Evolutionary conservation across 2,113 vertebrate genomes (phyloP), one percentile per base, ranked within the genome.

Genomic region (Stercorarius parasiticus): DNA sequence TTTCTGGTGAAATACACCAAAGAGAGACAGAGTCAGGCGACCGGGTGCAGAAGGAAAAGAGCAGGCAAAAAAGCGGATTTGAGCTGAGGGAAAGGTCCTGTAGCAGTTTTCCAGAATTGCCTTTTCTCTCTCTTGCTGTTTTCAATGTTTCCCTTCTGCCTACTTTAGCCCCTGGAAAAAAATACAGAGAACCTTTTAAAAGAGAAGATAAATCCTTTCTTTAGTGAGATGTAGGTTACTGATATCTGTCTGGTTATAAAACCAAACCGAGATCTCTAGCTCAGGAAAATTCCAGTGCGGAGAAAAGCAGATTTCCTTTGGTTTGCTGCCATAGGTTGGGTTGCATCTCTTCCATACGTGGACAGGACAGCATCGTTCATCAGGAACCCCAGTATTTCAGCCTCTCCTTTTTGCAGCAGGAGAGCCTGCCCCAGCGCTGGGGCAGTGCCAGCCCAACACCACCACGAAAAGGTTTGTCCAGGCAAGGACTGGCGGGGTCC

Each of bases 201-300:
- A 67, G 61, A 86, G 77, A 72, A 81, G 59, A 94, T 76, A 93
- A 96, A 94, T 87, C 81, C 77, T 72, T 94, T 79, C 62, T 87
- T 79, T 87, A 94, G 70, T 66, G 86, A 92, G 77, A 91, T 92
- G 81, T 86, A 89, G 84, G 89, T 94, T 92, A 96, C 49, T 80
- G 91, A 96, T 97, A 89, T 45, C 42, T 90, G 77, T 34, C 81
- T 94, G 55, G 78, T 86, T 95, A 84, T 93, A 80, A 97, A 95
- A 95, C 27, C 66, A 71, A 82, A 29, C 34, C 0, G 3, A 82
- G 40, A 45, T 72, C 15, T 79, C 34, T 45, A 82, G 62, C 77
- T 92, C 40, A 53, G 95, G 73, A 96, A 93, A 94, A 90, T 79
- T 95, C 66, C 83, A 84, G 29, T 27, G 29, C 27, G 72, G 22